Percentiles rank a stretch among this genome's conserved stretches.
Conservation (phyloP, 2,888 invertebrate species). For the Halictus ligatus region DNA sequence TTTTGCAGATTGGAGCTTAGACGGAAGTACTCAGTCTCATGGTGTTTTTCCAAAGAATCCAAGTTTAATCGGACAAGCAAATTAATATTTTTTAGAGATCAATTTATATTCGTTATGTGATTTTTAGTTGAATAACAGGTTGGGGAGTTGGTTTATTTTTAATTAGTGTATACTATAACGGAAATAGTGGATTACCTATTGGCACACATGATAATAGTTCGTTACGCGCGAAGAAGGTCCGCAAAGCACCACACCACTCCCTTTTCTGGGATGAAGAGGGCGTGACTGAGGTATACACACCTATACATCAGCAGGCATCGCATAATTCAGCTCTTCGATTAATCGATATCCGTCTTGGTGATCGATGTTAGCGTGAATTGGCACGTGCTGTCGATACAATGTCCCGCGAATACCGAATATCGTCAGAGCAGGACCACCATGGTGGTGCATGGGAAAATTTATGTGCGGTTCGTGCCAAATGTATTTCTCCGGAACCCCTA, state of each 20-base stretch:
- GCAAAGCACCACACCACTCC: conserved; percentile 63
- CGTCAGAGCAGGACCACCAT: conserved; percentile 14
- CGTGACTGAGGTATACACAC: conserved; percentile 66
- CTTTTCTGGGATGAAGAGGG: conserved; percentile 66
- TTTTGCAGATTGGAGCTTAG: neutral
- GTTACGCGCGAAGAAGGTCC: conserved; percentile 14
- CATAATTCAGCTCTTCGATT: conserved; percentile 61
- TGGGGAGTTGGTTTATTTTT: neutral
- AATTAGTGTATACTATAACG: neutral
- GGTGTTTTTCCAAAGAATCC: neutral
- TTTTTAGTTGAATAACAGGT: neutral
- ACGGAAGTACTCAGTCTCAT: neutral
- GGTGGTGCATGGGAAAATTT: conserved; percentile 15
- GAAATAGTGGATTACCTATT: neutral
- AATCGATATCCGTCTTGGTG: conserved; percentile 65
- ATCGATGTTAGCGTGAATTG: conserved; percentile 53
- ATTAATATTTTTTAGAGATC: neutral
- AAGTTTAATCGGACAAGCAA: neutral
- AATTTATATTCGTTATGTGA: neutral
- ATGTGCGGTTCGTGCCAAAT: conserved; percentile 18
- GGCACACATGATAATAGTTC: conserved; percentile 7
- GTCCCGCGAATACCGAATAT: conserved; percentile 48
- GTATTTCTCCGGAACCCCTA: neutral
- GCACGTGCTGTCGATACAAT: conserved; percentile 67
- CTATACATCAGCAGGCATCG: conserved; percentile 50